phyloP scores from a whole-genome alignment of 2,797 vertebrate genomes.

The Acipenser ruthenus region DNA sequence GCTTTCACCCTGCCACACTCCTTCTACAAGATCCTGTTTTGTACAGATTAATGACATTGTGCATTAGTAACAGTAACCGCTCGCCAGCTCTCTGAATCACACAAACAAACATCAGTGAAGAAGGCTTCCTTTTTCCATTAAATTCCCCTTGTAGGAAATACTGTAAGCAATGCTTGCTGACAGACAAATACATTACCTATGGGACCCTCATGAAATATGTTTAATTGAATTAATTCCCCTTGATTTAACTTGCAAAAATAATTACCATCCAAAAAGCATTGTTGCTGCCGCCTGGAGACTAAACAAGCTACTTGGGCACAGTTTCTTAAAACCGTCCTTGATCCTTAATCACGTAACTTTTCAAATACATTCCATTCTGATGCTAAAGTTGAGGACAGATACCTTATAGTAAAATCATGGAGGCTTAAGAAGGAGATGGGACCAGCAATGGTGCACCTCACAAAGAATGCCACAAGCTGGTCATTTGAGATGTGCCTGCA shows the following conservation, averaged over 20 bases:
- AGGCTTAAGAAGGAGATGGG: conserved; percentile 16
- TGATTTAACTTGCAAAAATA: conserved; percentile 64
- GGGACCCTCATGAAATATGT: conserved; percentile 58
- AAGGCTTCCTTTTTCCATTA: background rate
- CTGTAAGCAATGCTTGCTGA: conserved; percentile 52
- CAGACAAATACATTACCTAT: conserved; percentile 62
- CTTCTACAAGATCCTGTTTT: background rate
- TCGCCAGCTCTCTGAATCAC: background rate
- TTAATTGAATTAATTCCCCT: conserved; percentile 66
- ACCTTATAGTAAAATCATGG: conserved; percentile 22
- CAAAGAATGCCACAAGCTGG: conserved; percentile 12
- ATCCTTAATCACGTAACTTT: conserved; percentile 8
- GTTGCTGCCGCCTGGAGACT: background rate
- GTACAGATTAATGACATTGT: background rate
- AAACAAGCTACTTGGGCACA: conserved; percentile 3
- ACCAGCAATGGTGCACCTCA: background rate
- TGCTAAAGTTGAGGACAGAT: conserved; percentile 11
- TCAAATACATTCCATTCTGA: conserved; percentile 10
- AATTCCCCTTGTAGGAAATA: background rate
- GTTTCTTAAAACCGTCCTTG: conserved; percentile 4
- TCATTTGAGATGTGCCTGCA: background rate
- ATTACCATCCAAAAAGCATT: conserved; percentile 34
- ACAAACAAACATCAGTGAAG: background rate
- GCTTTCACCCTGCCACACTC: too few relatives aligned
- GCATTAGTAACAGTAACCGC: background rate